These are phyloP conservation scores for Rattus norvegicus DNA, from an alignment of 2,113 vertebrate species.

Conservation along the genomic window DNA sequence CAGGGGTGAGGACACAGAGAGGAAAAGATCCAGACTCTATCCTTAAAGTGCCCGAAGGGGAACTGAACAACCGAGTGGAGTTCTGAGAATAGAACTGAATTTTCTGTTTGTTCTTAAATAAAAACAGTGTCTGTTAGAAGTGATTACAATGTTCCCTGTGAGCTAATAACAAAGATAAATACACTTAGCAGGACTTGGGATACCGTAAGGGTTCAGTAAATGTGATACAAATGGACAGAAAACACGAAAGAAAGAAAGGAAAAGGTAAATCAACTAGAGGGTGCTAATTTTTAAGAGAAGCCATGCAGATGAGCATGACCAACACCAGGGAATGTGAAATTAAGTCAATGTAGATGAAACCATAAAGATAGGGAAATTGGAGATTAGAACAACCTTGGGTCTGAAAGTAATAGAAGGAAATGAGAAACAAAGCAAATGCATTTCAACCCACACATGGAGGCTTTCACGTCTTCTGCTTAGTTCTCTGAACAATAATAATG, in stretches of 20 bases:
- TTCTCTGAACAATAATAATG: constrained; percentile 53
- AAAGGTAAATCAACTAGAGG: background rate
- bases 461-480: background rate
- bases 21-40: background rate
- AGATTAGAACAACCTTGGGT: background rate
- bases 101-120: constrained; percentile 49
- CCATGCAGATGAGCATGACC: background rate
- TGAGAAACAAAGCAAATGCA: constrained; percentile 31
- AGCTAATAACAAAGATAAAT: background rate
- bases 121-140: background rate
- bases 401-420: constrained; percentile 44
- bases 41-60: background rate
- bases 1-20: background rate
- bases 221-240: background rate
- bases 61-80: background rate
- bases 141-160: constrained; percentile 20
- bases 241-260: background rate
- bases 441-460: background rate
- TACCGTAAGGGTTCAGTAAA: background rate
- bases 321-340: background rate
- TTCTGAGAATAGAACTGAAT: background rate
- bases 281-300: constrained; percentile 35
- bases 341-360: background rate
- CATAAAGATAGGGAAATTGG: background rate
- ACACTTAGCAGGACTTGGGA: background rate